Evolutionary conservation across 2,888 invertebrate species (phyloP).

Genomic region (Sinopyrophorus schimmeli): DNA sequence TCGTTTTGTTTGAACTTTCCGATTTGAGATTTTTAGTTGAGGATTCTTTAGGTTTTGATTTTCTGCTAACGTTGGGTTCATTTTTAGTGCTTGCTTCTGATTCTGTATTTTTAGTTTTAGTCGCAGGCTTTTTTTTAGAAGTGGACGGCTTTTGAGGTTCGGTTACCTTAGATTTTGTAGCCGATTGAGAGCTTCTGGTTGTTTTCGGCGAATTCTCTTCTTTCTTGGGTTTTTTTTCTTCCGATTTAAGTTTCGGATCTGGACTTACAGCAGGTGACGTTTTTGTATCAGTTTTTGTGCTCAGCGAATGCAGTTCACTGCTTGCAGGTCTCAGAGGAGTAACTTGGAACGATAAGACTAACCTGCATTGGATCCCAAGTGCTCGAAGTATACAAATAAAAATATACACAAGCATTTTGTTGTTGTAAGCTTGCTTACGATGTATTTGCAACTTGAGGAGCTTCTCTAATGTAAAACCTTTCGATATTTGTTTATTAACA

Average conservation of each 20-base stretch:
- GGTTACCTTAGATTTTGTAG: too few relatives aligned
- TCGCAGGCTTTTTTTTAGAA: neutral
- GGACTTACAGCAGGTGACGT: neutral
- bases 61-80: too few relatives aligned
- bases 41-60: too few relatives aligned
- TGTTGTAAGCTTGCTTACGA: slow-evolving; percentile 64
- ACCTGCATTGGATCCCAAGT: slow-evolving; percentile 78
- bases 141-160: neutral
- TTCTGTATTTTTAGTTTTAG: neutral
- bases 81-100: slow-evolving; percentile 6
- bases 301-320: slow-evolving; percentile 66
- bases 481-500: slow-evolving; percentile 56
- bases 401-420: slow-evolving; percentile 72
- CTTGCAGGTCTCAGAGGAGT: slow-evolving; percentile 70
- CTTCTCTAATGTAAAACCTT: slow-evolving; percentile 50
- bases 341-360: slow-evolving; percentile 80
- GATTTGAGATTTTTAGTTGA: neutral
- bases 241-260: neutral
- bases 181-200: too few relatives aligned
- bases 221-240: neutral
- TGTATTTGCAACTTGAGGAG: slow-evolving; percentile 63
- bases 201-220: too few relatives aligned
- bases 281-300: slow-evolving; percentile 48
- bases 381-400: slow-evolving; percentile 77
- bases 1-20: too few relatives aligned